phyloP scores from a whole-genome alignment of 1,140 invertebrate genomes.

The Nephila pilipes region DNA sequence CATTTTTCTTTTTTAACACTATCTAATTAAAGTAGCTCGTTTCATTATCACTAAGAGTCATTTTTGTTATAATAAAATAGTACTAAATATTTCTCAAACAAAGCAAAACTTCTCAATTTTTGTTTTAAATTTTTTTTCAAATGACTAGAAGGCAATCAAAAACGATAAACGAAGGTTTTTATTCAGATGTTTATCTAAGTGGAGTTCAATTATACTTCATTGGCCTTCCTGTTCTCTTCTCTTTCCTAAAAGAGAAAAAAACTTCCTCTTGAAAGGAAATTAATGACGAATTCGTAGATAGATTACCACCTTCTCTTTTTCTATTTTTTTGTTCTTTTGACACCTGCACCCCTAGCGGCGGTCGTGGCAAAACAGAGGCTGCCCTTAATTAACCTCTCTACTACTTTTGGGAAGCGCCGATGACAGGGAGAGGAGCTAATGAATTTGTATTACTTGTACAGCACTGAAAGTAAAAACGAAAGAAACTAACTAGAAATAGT shows the following conservation, averaged over 20 bases:
- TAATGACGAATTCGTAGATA: slow-evolving; percentile 67
- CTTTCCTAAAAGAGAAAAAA: slow-evolving; percentile 55
- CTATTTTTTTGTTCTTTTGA: slow-evolving; percentile 50
- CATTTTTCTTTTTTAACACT: too few relatives aligned
- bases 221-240: neutral
- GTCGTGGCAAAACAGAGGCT: slow-evolving; percentile 44
- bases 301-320: slow-evolving; percentile 44
- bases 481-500: neutral
- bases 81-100: too few relatives aligned
- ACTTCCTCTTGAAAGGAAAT: slow-evolving; percentile 50
- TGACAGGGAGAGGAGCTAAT: slow-evolving; percentile 48
- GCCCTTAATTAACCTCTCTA: slow-evolving; percentile 47
- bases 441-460: slow-evolving; percentile 57
- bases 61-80: too few relatives aligned
- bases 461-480: neutral
- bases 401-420: slow-evolving; percentile 3
- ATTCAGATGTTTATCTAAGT: slow-evolving; percentile 44
- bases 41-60: too few relatives aligned
- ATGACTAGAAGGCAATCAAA: neutral
- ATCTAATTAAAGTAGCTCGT: too few relatives aligned
- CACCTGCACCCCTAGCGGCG: slow-evolving; percentile 40
- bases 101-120: too few relatives aligned
- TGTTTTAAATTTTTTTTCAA: too few relatives aligned
- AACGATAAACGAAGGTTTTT: neutral
- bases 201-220: slow-evolving; percentile 66